Base-by-base conservation (phyloP, 2,797 vertebrate genomes). In the Loriculus beryllinus region DNA sequence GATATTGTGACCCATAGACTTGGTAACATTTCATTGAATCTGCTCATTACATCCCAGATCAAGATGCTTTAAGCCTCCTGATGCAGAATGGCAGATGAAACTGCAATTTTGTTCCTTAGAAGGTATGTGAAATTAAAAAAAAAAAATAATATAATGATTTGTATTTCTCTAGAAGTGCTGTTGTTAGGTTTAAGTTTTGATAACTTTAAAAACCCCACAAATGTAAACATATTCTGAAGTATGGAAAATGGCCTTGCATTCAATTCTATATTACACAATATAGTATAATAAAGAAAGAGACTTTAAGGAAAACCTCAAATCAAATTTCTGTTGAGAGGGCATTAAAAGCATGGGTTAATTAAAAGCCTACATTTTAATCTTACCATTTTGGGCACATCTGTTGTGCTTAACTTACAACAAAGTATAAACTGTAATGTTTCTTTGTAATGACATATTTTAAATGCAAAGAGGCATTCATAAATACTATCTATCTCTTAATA, bases 301-400 rank as follows among this genome's bases (percentile, higher is more conserved):
- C 21, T 77, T 67, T 49, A 12, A 67, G 6, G 5, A 70, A 75
- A 79, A 21, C 28, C 15, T 77, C 2, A 13, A 25, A 83, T 49
- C 18, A 90, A 85, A 68, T 7, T 21, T 81, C 70, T 52, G 4
- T 20, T 42, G 45, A 82, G 43, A 87, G 7, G 20, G 3, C 5
- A 8, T 22, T 88, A 47, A 82, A 79, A 69, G 37, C 12, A 47
- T 2, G 51, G 31, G 8, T 65, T 93, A 65, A 57, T 72, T 85
- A 76, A 91, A 84, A 84, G 65, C 40, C 35, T 72, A 11, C 21
- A 43, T 63, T 82, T 54, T 65, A 57, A 72, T 82, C 17, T 80
- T 77, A 63, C 25, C 3, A 23, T 82, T 90, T 70, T 10, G 9
- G 17, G 22, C 51, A 82, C 19, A 92, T 77, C 16, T 69, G 21